Base-by-base conservation (phyloP, 1,140 invertebrate genomes). In the Propsilocerus akamusi region DNA sequence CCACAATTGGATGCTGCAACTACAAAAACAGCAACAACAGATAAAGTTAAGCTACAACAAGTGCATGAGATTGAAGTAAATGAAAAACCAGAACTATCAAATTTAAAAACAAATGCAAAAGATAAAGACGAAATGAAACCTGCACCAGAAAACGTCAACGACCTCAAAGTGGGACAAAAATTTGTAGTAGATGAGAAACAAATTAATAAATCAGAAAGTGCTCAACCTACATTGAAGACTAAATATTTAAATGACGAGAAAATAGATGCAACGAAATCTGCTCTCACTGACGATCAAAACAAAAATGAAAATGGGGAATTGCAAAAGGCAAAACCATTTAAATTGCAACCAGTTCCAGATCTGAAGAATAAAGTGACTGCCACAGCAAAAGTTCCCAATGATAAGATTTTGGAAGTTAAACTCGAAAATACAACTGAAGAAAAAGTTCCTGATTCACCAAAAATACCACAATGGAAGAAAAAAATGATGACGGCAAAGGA, bases 211-310 rank as follows among this genome's bases (percentile, higher is more conserved):
- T 17, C n/a, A 3, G n/a, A 30, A 30, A n/a, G 28, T 30, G 6
- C 28, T n/a, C n/a, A n/a, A n/a, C n/a, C n/a, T n/a, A n/a, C n/a
- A 17, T 26, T 10, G 53, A 53, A 30, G 25, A 47, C 6, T 20
- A 46, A n/a, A 7, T 46, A 26, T 5, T 28, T 52, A 14, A 14
- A 47, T 24, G 5, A 26, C 7, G 25, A 48, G 17, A 12, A 8
- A 10, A 48, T 46, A 5, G 49, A 23, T 5, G 11, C 26, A 24
- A 41, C 14, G 51, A 51, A 47, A 28, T 49, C 1, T 30, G 24
- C 5, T 28, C 25, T 12, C 24, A 24, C 6, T 47, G 28, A 51
- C 28, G 14, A 26, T 14, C 5, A 26, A 25, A 46, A 14, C 10
- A 14, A 30, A 46, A 51, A 17, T n/a, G 24, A 47, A 23, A 6